These are phyloP conservation scores for Dione juno DNA, from an alignment of 2,888 invertebrate genomes.

Conservation along the genomic window DNA sequence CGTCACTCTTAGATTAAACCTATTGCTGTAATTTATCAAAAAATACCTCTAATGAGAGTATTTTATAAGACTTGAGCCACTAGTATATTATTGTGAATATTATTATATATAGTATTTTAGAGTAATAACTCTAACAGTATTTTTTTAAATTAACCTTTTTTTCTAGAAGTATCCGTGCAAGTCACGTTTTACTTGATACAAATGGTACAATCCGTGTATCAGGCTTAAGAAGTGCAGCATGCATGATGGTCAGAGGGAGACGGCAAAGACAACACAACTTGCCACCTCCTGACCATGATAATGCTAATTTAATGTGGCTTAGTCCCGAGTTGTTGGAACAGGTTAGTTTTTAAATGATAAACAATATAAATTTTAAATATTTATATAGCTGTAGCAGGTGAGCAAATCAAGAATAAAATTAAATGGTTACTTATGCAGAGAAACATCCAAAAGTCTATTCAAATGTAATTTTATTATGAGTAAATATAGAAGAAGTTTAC, in stretches of 20 bases:
- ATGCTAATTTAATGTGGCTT: slow-evolving; percentile 91
- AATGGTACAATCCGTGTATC: slow-evolving; percentile 88
- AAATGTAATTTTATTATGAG: too few species aligned
- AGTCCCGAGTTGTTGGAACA: slow-evolving; percentile 96
- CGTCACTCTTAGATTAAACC: too few species aligned
- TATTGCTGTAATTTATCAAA: too few species aligned
- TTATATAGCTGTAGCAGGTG: background rate
- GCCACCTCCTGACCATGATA: slow-evolving; percentile 87
- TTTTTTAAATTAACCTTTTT: background rate
- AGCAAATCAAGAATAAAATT: too few species aligned
- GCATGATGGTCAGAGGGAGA: slow-evolving; percentile 88
- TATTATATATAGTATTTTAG: too few species aligned
- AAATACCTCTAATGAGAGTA: too few species aligned
- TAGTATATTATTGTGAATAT: too few species aligned
- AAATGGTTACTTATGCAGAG: too few species aligned
- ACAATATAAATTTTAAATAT: background rate
- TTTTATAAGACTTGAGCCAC: too few species aligned
- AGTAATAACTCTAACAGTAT: too few species aligned
- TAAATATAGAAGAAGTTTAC: too few species aligned
- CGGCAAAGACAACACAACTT: slow-evolving; percentile 88
- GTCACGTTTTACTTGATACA: slow-evolving; percentile 91
- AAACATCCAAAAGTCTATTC: too few species aligned
- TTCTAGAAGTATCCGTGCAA: slow-evolving; percentile 89
- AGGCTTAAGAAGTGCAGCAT: slow-evolving; percentile 91
- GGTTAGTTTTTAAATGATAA: slow-evolving; percentile 72